Evolutionary conservation across 2,888 invertebrate species (phyloP).

Genomic region (Rotaria sp.): DNA sequence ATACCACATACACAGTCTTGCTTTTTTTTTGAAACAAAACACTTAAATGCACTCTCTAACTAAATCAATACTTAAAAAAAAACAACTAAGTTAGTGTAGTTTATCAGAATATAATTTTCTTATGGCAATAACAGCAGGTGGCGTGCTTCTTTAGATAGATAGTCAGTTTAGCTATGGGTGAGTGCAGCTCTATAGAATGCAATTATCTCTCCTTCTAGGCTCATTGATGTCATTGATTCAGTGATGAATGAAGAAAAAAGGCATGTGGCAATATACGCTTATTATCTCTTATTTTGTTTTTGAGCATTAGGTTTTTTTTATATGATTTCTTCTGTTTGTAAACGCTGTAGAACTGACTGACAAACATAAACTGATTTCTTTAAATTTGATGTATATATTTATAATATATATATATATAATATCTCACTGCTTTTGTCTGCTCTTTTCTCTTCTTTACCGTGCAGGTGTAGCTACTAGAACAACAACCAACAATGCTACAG

Average conservation of each 20-base stretch:
- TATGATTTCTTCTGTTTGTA: not conserved
- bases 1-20: not conserved
- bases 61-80: not conserved
- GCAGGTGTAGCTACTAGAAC: conserved; percentile 9
- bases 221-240: not conserved
- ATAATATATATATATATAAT: not conserved
- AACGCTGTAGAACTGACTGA: conserved; percentile 9
- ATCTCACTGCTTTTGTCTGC: conserved; percentile 5
- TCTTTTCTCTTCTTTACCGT: conserved; percentile 21
- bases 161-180: not conserved
- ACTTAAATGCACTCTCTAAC: conserved; percentile 12
- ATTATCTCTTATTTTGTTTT: not conserved
- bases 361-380: not conserved
- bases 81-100: not conserved
- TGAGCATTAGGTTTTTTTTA: not conserved
- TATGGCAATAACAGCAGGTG: conserved; percentile 30
- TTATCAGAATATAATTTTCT: not conserved
- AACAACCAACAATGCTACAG: not conserved
- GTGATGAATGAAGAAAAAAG: not conserved
- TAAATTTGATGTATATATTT: too few species aligned
- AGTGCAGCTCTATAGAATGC: not conserved
- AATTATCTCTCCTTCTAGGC: conserved; percentile 6
- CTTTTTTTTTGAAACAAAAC: not conserved
- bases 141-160: not conserved
- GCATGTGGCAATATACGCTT: conserved; percentile 10